Evolutionary conservation across 2,113 vertebrate genomes (phyloP), one percentile per base, ranked within the genome.

Genomic region (Boulengeromyrus knoepffleri): DNA sequence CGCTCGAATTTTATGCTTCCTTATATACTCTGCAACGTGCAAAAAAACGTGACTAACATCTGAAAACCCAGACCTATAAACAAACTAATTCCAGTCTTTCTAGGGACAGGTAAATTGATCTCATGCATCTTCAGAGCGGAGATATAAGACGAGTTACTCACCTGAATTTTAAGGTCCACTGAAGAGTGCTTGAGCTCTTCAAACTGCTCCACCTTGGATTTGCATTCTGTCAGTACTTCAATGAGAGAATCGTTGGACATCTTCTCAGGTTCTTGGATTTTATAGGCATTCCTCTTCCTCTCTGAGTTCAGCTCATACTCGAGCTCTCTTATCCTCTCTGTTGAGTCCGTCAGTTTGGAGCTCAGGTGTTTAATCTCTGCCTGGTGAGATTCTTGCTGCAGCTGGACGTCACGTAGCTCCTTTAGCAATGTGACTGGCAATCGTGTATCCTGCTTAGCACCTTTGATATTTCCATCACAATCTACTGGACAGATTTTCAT

Each of bases 201-300:
- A 53, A 93, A 89, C 85, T 94, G 93, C 66, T 93, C 92, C 66
- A 93, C 92, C 88, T 93, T 93, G 31, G 52, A 62, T 52, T 94
- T 92, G 88, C 93, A 94, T 17, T 92, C 90, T 10, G 93, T 91
- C 13, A 94, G 92, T 27, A 93, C 87, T 13, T 90, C 84, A n/a
- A 92, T 92, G 46, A 94, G 89, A 58, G 90, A 88, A 27, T 86
- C 90, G 24, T 92, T 89, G 7, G 85, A 47, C 52, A 53, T n/a
- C 27, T 53, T 87, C 74, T 74, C 88, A 42, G 19, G 47, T 36
- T 85, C 87, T 58, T 53, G 83, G 36, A 90, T 90, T 70, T 8
- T 83, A 39, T 89, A n/a, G 27, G 27, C 45, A 3, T 88, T 70
- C 21, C 27, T 56, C 13, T 85, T 39, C 46, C 62, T 87, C 84